These are phyloP conservation scores for Ondatra zibethicus DNA, from an alignment of 2,113 vertebrate genomes.

Conservation along the genomic window DNA sequence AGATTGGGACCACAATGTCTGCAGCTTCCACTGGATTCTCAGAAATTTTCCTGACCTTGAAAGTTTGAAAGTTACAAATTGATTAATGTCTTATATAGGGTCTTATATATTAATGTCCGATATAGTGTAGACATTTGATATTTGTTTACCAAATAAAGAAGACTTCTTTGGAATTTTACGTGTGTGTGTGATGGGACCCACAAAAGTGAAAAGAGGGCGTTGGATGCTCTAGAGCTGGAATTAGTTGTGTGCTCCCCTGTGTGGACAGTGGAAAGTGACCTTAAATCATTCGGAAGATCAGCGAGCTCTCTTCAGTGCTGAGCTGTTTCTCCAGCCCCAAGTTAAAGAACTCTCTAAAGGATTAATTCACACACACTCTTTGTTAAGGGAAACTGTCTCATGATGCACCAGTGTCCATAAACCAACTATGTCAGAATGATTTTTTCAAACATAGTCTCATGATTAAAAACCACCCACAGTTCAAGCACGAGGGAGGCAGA, in stretches of 20 bases:
- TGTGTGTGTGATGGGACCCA: neutral
- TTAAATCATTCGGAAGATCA: no score
- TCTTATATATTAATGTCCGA: neutral
- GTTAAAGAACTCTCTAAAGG: neutral
- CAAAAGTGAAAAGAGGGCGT: neutral
- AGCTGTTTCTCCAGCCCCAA: neutral
- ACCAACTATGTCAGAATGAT: neutral
- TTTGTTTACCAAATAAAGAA: neutral
- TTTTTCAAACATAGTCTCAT: constrained; percentile 9
- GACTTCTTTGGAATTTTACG: neutral
- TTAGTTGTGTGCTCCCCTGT: no score
- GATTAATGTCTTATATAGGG: neutral
- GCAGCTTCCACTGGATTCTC: constrained; percentile 7
- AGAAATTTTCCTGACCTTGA: neutral
- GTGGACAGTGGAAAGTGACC: neutral
- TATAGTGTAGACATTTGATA: neutral
- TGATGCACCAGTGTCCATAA: neutral
- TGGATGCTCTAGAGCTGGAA: neutral
- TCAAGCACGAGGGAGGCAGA: neutral
- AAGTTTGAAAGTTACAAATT: neutral
- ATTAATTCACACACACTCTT: neutral
- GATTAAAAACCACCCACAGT: constrained; percentile 39
- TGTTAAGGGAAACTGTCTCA: neutral
- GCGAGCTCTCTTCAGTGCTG: neutral
- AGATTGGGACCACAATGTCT: neutral